These are phyloP conservation scores for Xylophagus ater DNA, from an alignment of 2,888 invertebrate species.

Conservation along the genomic window DNA sequence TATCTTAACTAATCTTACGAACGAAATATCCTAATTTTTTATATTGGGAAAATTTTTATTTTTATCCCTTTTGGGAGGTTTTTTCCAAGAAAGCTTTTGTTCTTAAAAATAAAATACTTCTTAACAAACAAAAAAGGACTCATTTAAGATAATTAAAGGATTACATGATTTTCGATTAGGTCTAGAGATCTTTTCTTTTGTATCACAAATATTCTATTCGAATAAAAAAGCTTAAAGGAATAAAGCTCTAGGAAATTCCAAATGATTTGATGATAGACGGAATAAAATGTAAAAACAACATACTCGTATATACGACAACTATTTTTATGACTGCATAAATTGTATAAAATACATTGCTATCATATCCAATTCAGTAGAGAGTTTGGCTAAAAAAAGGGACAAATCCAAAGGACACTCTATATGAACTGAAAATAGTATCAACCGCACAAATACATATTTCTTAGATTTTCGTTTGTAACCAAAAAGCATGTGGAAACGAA, in stretches of 20 bases:
- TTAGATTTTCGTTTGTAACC: neutral
- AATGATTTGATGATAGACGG: conserved; percentile 16
- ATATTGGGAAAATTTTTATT: too few species aligned
- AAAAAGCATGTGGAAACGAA: neutral
- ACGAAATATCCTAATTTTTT: too few species aligned
- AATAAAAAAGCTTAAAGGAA: conserved; percentile 6
- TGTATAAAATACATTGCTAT: too few species aligned
- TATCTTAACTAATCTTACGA: too few species aligned
- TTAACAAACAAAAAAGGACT: too few species aligned
- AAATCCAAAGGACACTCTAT: neutral
- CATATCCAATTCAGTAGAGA: too few species aligned
- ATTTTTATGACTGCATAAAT: neutral
- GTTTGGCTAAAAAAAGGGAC: too few species aligned
- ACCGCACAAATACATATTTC: too few species aligned
- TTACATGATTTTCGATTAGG: conserved; percentile 13
- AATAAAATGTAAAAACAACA: conserved; percentile 11
- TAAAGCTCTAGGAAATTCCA: conserved; percentile 15
- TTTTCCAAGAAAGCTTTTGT: too few species aligned
- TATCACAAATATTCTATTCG: neutral
- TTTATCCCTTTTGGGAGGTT: too few species aligned
- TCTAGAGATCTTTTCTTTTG: conserved; percentile 7
- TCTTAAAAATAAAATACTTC: too few species aligned
- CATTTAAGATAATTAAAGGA: conserved; percentile 16
- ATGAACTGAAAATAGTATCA: too few species aligned
- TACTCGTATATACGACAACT: neutral